Percentiles rank a stretch among this genome's conserved stretches.
Evolutionary conservation across 2,797 vertebrate genomes (phyloP).

Genomic region (Echeneis naucrates): DNA sequence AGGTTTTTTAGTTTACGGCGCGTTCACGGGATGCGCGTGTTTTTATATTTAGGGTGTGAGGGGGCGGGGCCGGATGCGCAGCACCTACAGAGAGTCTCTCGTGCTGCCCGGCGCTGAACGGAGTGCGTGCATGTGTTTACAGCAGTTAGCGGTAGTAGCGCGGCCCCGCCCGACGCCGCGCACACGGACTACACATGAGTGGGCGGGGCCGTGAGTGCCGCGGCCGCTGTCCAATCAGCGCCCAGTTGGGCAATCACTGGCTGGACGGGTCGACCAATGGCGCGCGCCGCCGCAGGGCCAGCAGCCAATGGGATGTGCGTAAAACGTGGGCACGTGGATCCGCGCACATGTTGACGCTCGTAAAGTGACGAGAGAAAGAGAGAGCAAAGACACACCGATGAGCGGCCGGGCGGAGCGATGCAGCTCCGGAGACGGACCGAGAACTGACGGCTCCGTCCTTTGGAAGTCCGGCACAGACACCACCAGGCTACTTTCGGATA

Average conservation of each 20-base stretch:
- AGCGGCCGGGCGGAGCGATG: conserved; percentile 48
- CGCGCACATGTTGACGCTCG: conserved; percentile 85
- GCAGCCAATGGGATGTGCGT: conserved; percentile 73
- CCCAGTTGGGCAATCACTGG: conserved; percentile 72
- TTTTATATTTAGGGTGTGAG: conserved; percentile 10
- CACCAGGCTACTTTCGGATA: conserved; percentile 6
- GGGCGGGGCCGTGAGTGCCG: conserved; percentile 62
- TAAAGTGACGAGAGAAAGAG: conserved; percentile 74
- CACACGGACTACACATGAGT: conserved; percentile 79
- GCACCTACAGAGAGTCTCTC: conserved; percentile 28
- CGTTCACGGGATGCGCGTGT: conserved; percentile 1
- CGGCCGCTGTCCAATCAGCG: conserved; percentile 68
- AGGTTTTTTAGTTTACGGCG: conserved; percentile 3
- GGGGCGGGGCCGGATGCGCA: conserved; percentile 33
- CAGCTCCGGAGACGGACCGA: conserved; percentile 55
- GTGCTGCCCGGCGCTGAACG: conserved; percentile 4
- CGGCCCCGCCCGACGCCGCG: conserved; percentile 41
- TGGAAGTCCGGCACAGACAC: conserved; percentile 18
- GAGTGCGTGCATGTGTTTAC: conserved; percentile 69
- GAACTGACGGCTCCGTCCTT: conserved; percentile 36
- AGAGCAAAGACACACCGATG: conserved; percentile 64
- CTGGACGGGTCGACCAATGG: conserved; percentile 69
- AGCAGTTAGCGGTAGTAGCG: conserved; percentile 65
- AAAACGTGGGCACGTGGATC: conserved; percentile 85
- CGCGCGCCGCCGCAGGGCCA: conserved; percentile 32